Conservation (phyloP, 2,113 vertebrate genomes). For the Scomber scombrus region DNA sequence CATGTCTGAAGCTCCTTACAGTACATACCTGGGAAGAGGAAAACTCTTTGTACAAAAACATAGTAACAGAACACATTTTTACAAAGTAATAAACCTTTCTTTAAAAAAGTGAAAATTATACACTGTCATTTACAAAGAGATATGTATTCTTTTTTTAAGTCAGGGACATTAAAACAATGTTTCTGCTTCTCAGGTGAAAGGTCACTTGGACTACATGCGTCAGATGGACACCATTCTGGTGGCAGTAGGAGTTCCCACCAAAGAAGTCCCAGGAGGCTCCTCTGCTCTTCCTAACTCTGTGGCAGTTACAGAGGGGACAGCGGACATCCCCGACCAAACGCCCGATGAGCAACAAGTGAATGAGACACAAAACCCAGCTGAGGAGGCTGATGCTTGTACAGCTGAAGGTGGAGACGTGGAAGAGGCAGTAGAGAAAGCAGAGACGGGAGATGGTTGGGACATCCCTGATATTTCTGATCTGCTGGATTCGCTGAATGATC, state of each 20-base stretch:
- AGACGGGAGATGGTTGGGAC: slow-evolving; percentile 78
- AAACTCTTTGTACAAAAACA: slow-evolving; percentile 8
- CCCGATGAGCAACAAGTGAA: slow-evolving; percentile 8
- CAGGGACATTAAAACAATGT: background rate
- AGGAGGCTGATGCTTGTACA: background rate
- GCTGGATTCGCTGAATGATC: slow-evolving; percentile 76
- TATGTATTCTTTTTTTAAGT: background rate
- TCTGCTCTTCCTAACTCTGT: slow-evolving; percentile 51
- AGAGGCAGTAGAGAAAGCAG: slow-evolving; percentile 25
- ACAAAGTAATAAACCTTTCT: background rate
- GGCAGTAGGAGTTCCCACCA: slow-evolving; percentile 91
- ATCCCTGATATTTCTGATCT: slow-evolving; percentile 86
- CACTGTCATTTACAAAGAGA: slow-evolving; percentile 16
- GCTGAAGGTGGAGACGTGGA: slow-evolving; percentile 1
- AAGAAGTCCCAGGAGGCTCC: slow-evolving; percentile 81
- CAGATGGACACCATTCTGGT: slow-evolving; percentile 95
- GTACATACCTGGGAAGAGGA: background rate
- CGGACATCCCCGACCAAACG: slow-evolving; percentile 24
- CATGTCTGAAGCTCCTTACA: slow-evolving; percentile 31
- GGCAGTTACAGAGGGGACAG: background rate
- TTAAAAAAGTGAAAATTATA: background rate
- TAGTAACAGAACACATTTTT: background rate
- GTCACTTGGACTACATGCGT: slow-evolving; percentile 98
- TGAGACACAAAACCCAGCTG: slow-evolving; percentile 24
- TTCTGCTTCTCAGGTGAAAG: slow-evolving; percentile 87